Percentiles rank a stretch among this genome's conserved stretches.
Conservation (phyloP, 2,113 vertebrate genomes). For the Danionella cerebrum region DNA sequence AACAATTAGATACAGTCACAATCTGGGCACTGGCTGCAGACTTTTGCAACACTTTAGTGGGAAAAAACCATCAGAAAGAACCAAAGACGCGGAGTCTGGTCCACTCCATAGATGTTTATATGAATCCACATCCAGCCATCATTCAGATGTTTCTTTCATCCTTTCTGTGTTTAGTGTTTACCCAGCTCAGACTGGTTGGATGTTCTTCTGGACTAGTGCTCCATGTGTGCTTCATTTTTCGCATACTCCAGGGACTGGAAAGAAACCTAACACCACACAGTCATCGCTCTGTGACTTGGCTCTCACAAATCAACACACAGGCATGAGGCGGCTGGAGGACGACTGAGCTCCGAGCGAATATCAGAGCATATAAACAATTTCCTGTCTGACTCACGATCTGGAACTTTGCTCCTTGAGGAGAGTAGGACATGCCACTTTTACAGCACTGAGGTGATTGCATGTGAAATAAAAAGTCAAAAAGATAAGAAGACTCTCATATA, state of each 20-base stretch:
- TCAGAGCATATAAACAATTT: slow-evolving; percentile 30
- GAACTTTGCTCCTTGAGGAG: slow-evolving; percentile 30
- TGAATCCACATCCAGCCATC: not conserved
- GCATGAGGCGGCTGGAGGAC: slow-evolving; percentile 9
- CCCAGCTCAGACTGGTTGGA: slow-evolving; percentile 13
- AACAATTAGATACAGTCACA: not conserved
- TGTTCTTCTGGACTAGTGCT: slow-evolving; percentile 12
- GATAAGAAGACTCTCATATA: slow-evolving; percentile 6
- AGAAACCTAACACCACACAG: slow-evolving; percentile 16
- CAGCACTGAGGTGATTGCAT: not conserved
- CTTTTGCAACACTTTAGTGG: slow-evolving; percentile 15
- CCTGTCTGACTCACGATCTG: slow-evolving; percentile 14
- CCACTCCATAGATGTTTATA: slow-evolving; percentile 13
- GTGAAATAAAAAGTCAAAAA: not conserved
- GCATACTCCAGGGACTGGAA: slow-evolving; percentile 19
- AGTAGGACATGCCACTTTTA: slow-evolving; percentile 11
- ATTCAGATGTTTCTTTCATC: slow-evolving; percentile 15
- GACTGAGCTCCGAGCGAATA: slow-evolving; percentile 4
- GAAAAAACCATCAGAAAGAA: slow-evolving; percentile 8
- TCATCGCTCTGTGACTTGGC: not conserved
- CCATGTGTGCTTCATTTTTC: slow-evolving; percentile 16
- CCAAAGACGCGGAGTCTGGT: slow-evolving; percentile 5
- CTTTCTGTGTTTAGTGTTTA: slow-evolving; percentile 19
- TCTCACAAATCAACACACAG: slow-evolving; percentile 11
- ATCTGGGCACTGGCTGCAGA: not conserved